A percentile compares a stretch with the other conserved stretches of the same genome.
Conservation (phyloP, 2,113 vertebrate genomes). For the Cettia cetti region DNA sequence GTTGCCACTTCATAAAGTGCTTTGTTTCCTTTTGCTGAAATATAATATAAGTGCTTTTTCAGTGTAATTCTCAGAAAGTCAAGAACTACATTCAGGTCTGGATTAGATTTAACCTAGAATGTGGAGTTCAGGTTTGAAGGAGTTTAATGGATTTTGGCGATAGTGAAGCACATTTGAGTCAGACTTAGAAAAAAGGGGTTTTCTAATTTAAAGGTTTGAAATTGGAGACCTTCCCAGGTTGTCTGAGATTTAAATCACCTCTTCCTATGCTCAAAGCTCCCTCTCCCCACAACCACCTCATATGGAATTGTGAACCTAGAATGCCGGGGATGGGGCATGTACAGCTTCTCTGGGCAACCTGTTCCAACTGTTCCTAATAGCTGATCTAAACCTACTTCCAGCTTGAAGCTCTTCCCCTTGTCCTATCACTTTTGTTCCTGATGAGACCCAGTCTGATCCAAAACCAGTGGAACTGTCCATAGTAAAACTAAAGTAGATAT, state of each 20-base stretch:
- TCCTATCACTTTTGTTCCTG: not conserved
- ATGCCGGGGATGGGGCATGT: not conserved
- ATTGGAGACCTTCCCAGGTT: not conserved
- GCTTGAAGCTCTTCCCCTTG: not conserved
- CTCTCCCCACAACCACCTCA: not conserved
- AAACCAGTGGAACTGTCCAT: not conserved
- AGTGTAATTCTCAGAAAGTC: not conserved
- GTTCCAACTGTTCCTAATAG: not conserved
- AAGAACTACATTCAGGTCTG: not conserved
- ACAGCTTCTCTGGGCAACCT: not conserved
- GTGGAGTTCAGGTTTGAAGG: not conserved
- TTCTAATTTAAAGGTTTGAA: not conserved
- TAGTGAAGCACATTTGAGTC: not conserved
- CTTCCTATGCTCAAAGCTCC: not conserved
- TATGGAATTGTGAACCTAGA: not conserved
- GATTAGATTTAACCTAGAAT: not conserved
- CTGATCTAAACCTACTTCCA: not conserved
- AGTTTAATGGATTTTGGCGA: not conserved
- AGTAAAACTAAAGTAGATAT: not conserved
- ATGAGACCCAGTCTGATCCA: not conserved
- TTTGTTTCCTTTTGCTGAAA: conserved; percentile 33
- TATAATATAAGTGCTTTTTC: not conserved
- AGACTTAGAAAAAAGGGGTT: not conserved
- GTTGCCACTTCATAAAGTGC: not conserved
- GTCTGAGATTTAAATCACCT: not conserved